phyloP scores from a whole-genome alignment of 2,797 vertebrate species.

The Pristis pectinata region DNA sequence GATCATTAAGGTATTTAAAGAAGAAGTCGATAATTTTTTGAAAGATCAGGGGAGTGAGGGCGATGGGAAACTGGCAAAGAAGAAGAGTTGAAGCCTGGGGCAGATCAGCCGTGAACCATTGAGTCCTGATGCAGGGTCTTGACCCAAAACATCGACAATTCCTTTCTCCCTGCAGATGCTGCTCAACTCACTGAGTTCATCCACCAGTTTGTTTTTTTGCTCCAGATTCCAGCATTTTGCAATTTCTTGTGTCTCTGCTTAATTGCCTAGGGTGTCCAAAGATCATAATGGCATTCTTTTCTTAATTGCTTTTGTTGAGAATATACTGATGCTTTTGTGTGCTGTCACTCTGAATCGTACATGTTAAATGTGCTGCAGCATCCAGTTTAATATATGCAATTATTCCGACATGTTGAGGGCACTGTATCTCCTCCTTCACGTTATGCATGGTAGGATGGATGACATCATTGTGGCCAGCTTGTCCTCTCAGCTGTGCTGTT shows the following conservation, averaged over 20 bases:
- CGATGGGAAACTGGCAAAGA: no score
- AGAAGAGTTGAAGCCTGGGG: no score
- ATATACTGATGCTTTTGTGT: not conserved
- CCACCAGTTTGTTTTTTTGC: no score
- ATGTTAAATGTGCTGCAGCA: not conserved
- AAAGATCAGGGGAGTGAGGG: no score
- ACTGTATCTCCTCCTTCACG: not conserved
- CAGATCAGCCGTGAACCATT: no score
- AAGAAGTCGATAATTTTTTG: no score
- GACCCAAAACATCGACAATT: no score
- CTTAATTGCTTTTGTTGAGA: not conserved
- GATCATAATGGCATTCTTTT: not conserved
- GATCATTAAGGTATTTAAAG: no score
- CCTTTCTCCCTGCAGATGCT: no score
- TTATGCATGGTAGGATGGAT: not conserved
- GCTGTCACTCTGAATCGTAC: not conserved
- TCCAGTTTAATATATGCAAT: not conserved
- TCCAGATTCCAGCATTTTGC: no score
- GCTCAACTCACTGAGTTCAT: no score
- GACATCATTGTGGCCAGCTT: not conserved
- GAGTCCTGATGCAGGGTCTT: no score
- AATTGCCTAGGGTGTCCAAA: not conserved
- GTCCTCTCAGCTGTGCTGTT: slow-evolving; percentile 2
- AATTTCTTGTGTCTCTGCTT: not conserved
- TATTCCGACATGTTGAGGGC: not conserved